Base-by-base conservation (phyloP, 2,113 vertebrate species). In the Halcyon malimbica region DNA sequence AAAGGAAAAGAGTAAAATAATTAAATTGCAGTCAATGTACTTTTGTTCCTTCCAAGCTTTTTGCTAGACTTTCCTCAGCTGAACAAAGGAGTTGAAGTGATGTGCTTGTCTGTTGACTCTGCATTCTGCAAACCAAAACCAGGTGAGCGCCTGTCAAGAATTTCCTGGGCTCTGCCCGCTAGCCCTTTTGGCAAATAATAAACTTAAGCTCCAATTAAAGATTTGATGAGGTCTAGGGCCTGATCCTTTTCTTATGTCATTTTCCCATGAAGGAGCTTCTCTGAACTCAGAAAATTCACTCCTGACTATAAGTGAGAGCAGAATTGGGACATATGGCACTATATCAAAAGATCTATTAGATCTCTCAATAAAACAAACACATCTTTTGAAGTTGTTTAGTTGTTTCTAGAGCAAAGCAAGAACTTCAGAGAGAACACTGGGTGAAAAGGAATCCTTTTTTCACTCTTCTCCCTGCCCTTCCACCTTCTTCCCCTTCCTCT, bases 321-420 rank as follows among this genome's bases (percentile, higher is more conserved):
- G 92, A 90, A 20, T 2, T 31, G 78, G 90, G 94, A 94, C 86
- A 44, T 65, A 16, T 51, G 87, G 94, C 80, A 41, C 70, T 48
- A 0, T 39, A 79, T 86, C 92, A 86, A 91, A 95, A 60, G 73
- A 73, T 70, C 74, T 76, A 18, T 19, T 60, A 48, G 83, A 85
- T 82, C 93, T 91, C 94, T 60, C 88, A 74, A 31, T 83, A 60
- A 64, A 95, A 80, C 74, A 70, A 85, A 50, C 74, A 44, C 1
- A 2, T 33, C 83, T 95, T 96, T 93, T 95, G 93, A 97, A 94
- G 92, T 96, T 81, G 91, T 86, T 94, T 94, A 91, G 80, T 74
- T 95, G 35, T 87, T 83, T 92, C 57, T 89, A 94, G 88, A 95
- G 83, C 83, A 92, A 91, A 94, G 90, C 39, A 92, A 88, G 41